Conservation (phyloP, 53 echinoderm and acorn worm genomes). For the Temnopleurus reevesii region DNA sequence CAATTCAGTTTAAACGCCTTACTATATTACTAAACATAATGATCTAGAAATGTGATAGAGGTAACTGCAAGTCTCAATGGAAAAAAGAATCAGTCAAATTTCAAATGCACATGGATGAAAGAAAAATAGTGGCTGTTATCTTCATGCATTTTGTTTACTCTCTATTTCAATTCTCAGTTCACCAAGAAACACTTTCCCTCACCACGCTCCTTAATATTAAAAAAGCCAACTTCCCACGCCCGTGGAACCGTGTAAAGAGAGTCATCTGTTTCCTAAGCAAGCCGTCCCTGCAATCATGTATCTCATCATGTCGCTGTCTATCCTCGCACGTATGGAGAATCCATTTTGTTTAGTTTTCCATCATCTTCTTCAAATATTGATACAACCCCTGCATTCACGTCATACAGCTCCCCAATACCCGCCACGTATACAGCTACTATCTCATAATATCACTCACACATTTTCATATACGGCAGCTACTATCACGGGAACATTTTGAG, state of each 20-base stretch:
- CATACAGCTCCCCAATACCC: not conserved
- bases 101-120: too few species aligned
- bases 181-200: too few species aligned
- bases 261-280: not conserved
- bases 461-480: not conserved
- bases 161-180: too few species aligned
- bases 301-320: conserved; percentile 17
- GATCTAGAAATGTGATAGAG: too few species aligned
- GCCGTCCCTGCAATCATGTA: not conserved
- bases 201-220: too few species aligned
- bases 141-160: too few species aligned
- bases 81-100: too few species aligned
- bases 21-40: too few species aligned
- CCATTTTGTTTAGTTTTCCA: conserved; percentile 28
- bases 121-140: too few species aligned
- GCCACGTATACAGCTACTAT: not conserved
- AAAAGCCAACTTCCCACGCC: not conserved
- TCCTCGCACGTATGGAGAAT: conserved; percentile 15
- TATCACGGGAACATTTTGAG: not conserved
- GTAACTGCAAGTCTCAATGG: too few species aligned
- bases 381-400: conserved; percentile 27
- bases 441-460: not conserved
- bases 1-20: too few species aligned
- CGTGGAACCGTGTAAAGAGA: not conserved
- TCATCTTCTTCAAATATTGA: conserved; percentile 45